Evolutionary conservation across 2,113 vertebrate genomes (phyloP), one percentile per base, ranked within the genome.

Genomic region (Lonchura striata): DNA sequence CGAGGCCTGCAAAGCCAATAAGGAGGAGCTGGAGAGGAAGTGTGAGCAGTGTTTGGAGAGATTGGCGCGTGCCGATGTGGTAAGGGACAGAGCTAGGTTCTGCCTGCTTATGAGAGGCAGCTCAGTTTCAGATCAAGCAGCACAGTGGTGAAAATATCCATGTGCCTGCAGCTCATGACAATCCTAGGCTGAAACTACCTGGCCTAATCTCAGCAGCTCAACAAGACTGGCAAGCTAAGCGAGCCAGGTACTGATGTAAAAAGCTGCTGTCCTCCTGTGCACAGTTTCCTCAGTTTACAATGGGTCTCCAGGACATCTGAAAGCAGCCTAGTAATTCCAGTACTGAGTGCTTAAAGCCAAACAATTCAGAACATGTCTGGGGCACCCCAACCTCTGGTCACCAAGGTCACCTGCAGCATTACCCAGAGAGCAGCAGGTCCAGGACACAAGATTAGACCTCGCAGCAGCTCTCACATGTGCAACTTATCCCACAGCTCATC

Each of bases 11-110:
- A 31, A 98, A n/a, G 69, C 98, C 90, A 99, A 98, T 94, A 99
- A 98, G 87, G 98, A 99, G 6, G 98, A 99, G 57, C 64, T 99
- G 75, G 98, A 99, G 79, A 95, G 96, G 83, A 99, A 99, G 92
- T 99, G 98, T 42, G 97, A 98, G 42, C 98, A 98, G 94, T 99
- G 99, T 56, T 98, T 99, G 94, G 93, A 98, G 86, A 98, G 98
- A 63, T 74, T 99, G 61, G 47, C 97, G 87, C 97, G 98, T 1
- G 99, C 99, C 0, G 98, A 98, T 90, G 98, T 97, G 98, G 99
- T 99, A 56, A 47, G 64, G 27, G 47, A 42, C 42, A 52, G 61
- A 81, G 15, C 24, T 68, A 16, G 10, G 10, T 71, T 93, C 77
- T 74, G 23, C 72, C 63, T 86, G 25, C 24, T 63, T 66, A 8